Conservation (phyloP, 1,140 invertebrate genomes). For the Lepidurus couesii region DNA sequence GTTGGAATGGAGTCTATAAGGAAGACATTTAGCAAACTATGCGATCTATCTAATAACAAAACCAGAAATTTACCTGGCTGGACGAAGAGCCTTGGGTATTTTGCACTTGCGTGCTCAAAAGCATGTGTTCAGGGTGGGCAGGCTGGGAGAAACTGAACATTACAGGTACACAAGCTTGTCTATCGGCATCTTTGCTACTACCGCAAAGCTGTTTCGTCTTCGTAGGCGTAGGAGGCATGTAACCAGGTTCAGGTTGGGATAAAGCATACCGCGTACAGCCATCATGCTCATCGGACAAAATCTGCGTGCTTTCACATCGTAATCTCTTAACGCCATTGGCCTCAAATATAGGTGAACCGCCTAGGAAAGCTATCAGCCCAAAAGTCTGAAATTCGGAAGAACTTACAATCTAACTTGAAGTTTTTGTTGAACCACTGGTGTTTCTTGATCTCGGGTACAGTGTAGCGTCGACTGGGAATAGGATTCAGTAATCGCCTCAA, state of each 20-base stretch:
- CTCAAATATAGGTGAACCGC: neutral
- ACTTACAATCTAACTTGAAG: conserved; percentile 43
- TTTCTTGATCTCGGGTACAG: conserved; percentile 60
- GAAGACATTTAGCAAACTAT: conserved; percentile 34
- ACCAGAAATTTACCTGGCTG: conserved; percentile 43
- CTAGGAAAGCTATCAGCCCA: neutral
- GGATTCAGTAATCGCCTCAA: conserved; percentile 65
- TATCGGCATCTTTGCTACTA: conserved; percentile 24
- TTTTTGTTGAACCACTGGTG: conserved; percentile 72
- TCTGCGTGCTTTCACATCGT: neutral
- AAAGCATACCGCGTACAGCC: conserved; percentile 43
- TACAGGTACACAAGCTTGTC: conserved; percentile 26
- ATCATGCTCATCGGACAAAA: conserved; percentile 39
- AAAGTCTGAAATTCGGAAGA: conserved; percentile 25
- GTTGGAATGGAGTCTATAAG: conserved; percentile 62
- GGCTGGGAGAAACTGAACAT: conserved; percentile 80
- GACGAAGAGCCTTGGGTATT: conserved; percentile 52
- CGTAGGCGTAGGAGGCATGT: conserved; percentile 32
- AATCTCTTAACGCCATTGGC: neutral
- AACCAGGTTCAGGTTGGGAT: conserved; percentile 44
- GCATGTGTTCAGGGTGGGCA: conserved; percentile 69
- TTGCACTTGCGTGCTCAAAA: conserved; percentile 68
- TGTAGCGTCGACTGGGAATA: conserved; percentile 57
- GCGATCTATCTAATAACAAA: neutral
- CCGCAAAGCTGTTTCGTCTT: conserved; percentile 18